Evolutionary conservation across 2,113 vertebrate genomes (phyloP).

Genomic region (Turdus rufiventris): DNA sequence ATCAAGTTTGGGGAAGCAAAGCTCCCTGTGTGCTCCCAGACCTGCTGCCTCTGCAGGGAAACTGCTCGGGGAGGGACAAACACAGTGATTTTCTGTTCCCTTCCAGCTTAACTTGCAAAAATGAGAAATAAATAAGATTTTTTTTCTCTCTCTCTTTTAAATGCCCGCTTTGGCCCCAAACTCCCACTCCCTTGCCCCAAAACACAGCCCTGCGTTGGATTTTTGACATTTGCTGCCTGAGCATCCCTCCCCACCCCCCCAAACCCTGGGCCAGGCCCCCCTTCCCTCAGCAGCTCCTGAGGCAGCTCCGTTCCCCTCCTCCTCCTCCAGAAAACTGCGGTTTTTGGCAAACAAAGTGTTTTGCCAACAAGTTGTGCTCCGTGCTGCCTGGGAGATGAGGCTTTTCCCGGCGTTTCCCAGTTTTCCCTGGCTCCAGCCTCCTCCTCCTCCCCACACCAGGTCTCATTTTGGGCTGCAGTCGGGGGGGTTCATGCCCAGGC

Average conservation of each 20-base stretch:
- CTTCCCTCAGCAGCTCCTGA: not conserved
- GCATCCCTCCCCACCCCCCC: not conserved
- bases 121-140: not conserved
- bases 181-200: not conserved
- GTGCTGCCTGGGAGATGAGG: not conserved
- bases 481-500: rapidly evolving
- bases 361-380: slow-evolving; percentile 41
- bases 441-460: not conserved
- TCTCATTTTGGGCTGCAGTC: not conserved
- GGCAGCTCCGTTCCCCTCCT: not conserved
- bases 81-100: not conserved
- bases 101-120: not conserved
- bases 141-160: not conserved
- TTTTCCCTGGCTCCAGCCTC: not conserved
- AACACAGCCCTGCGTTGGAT: not conserved
- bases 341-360: slow-evolving; percentile 37
- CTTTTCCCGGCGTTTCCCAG: not conserved
- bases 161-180: not conserved
- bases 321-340: slow-evolving; percentile 2
- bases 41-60: not conserved
- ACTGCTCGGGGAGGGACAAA: not conserved
- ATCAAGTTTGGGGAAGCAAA: not conserved
- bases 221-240: not conserved
- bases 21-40: not conserved
- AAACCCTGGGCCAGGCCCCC: not conserved